Conservation (phyloP, 2,888 invertebrate genomes). For the Xiphydria camelus region DNA sequence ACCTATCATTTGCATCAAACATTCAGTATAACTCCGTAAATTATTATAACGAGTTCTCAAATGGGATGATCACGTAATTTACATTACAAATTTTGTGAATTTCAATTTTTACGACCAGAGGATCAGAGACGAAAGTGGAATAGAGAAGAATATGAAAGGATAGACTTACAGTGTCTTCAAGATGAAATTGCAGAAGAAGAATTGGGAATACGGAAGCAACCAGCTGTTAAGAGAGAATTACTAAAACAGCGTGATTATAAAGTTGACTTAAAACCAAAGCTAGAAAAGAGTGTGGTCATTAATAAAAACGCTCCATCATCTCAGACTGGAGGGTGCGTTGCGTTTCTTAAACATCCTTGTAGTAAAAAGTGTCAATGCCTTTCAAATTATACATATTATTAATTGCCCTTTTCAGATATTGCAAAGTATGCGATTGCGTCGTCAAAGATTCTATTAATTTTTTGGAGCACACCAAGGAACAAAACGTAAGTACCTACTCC, state of each 20-base stretch:
- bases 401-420: constrained; percentile 67
- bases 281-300: too few species aligned
- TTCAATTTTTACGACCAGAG: constrained; percentile 66
- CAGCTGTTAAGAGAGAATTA: too few species aligned
- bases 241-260: too few species aligned
- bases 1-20: too few species aligned
- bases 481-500: constrained; percentile 74
- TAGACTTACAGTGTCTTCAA: constrained; percentile 77
- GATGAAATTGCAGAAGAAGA: constrained; percentile 75
- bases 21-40: too few species aligned
- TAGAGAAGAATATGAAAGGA: too few species aligned
- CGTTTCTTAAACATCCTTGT: background rate
- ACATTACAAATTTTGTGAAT: background rate
- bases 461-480: constrained; percentile 99
- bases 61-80: background rate
- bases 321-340: constrained; percentile 86
- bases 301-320: too few species aligned
- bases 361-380: background rate
- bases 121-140: too few species aligned
- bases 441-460: too few species aligned
- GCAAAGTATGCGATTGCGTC: constrained; percentile 99
- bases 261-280: too few species aligned
- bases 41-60: too few species aligned
- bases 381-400: constrained; percentile 1
- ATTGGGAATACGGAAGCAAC: too few species aligned